Base-by-base conservation (phyloP, 2,888 invertebrate genomes). In the Caprella mutica region DNA sequence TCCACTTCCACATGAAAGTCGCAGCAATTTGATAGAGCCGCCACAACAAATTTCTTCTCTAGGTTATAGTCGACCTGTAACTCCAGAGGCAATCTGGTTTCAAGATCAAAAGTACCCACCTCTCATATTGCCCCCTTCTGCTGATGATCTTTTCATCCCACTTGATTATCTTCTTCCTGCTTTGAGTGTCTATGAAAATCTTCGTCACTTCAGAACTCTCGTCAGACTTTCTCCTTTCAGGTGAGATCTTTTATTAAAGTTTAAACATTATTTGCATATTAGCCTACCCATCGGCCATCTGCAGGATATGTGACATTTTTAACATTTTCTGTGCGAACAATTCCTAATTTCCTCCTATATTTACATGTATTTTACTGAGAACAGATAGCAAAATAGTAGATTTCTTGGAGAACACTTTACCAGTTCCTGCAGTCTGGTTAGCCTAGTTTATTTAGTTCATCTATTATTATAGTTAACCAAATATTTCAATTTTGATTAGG, bases 111-210 rank as follows among this genome's bases (percentile, higher is more conserved):
- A 86, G 68, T 68, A 85, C 65, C 86, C 89, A 21, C 71, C 76
- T 6, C 73, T 96, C 61, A 77, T 79, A 33, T 74, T 94, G 62
- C 94, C 94, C 14, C 78, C 82, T 68, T 86, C 91, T 30, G 92
- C 94, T 1, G 90, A 91, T 71, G 94, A 96, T 77, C 77, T 96
- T 65, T 75, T 91, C 35, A 80, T 93, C 65, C 82, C 85, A 40
- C 82, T 81, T 68, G 81, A 84, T 68, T 76, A 83, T 70, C 80
- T 89, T 30, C 78, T 92, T 76, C 81, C 84, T 71, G 83, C 89
- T 50, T 77, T 92, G 61, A 84, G 89, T 68, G 83, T 98, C 59
- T 98, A 96, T 76, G 97, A 98, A 79, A 89, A 96, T 12, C 74
- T 97, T 52, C 78, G 94, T 67, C 88, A 93, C 71, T 98, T 96